phyloP scores from a whole-genome alignment of 2,888 invertebrate genomes.

The Drosophila meridiana region DNA sequence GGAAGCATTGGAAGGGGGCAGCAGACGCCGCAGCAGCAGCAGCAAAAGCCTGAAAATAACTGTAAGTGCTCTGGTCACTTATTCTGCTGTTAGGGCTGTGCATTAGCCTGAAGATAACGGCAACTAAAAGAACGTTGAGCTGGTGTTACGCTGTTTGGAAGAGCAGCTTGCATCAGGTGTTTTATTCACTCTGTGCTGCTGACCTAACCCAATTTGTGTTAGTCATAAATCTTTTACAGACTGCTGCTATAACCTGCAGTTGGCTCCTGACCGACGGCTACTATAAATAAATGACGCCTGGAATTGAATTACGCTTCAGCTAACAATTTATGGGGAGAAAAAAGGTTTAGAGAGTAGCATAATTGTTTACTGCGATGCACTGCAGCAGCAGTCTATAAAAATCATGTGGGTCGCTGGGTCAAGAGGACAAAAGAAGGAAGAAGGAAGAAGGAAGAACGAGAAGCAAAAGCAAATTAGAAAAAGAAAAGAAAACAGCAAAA shows the following conservation, averaged over 20 bases:
- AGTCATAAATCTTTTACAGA: constrained; percentile 65
- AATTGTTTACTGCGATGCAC: constrained; percentile 68
- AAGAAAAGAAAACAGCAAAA: neutral
- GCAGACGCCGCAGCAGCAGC: constrained; percentile 3
- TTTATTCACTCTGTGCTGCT: constrained; percentile 33
- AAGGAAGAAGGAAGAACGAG: neutral
- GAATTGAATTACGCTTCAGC: constrained; percentile 76
- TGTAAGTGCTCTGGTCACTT: constrained; percentile 10
- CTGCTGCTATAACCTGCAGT: constrained; percentile 15
- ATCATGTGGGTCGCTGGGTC: constrained; percentile 30
- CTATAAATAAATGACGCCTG: constrained; percentile 77
- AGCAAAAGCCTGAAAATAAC: neutral
- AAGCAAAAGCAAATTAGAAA: constrained; percentile 2
- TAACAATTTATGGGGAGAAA: constrained; percentile 23
- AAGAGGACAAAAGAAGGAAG: constrained; percentile 16
- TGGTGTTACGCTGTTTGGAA: neutral
- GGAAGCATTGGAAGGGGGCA: neutral
- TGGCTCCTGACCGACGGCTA: constrained; percentile 48
- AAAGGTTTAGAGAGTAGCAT: constrained; percentile 9
- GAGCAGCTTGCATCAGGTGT: constrained; percentile 59
- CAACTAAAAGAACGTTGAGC: neutral
- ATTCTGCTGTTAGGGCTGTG: neutral
- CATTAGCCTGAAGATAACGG: constrained; percentile 39
- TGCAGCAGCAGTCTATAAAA: constrained; percentile 75
- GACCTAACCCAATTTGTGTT: constrained; percentile 76